phyloP scores from a whole-genome alignment of 92 coral and sea anemone species.

The Epizoanthus ramosus region DNA sequence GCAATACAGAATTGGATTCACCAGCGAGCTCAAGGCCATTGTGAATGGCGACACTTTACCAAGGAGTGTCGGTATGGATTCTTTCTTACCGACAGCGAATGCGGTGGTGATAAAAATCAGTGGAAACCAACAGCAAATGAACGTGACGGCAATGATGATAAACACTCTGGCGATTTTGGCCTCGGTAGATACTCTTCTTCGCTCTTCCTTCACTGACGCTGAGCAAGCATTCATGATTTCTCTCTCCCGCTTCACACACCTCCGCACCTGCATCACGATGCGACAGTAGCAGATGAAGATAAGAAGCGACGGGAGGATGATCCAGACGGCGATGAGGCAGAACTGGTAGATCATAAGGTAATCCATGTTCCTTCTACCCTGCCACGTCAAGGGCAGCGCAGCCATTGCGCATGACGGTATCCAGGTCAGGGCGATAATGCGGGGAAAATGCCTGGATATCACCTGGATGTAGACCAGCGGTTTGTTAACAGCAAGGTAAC shows the following conservation, averaged over 20 bases:
- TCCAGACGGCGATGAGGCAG: constrained; percentile 34
- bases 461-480: constrained; percentile 49
- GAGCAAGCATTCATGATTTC: constrained; percentile 2
- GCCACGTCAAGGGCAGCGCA: constrained; percentile 50
- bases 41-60: constrained; percentile 47
- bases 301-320: constrained; percentile 37
- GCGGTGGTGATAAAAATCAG: constrained; percentile 50
- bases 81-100: constrained; percentile 43
- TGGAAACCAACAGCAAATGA: constrained; percentile 60
- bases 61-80: constrained; percentile 30
- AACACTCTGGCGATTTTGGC: constrained; percentile 54
- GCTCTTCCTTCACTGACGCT: constrained; percentile 14
- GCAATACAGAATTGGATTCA: constrained; percentile 54
- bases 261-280: constrained; percentile 24
- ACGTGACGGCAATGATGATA: constrained; percentile 36
- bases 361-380: constrained; percentile 16
- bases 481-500: constrained; percentile 51
- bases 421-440: constrained; percentile 42
- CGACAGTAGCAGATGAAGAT: constrained; percentile 36
- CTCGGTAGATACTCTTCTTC: constrained; percentile 47
- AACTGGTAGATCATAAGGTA: constrained; percentile 24
- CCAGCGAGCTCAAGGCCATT: constrained; percentile 52
- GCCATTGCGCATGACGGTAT: constrained; percentile 42
- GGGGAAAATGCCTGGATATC: constrained; percentile 40
- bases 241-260: constrained; percentile 14